Conservation (phyloP, 2,888 invertebrate species). For the Rhimphoctona megacephalus region DNA sequence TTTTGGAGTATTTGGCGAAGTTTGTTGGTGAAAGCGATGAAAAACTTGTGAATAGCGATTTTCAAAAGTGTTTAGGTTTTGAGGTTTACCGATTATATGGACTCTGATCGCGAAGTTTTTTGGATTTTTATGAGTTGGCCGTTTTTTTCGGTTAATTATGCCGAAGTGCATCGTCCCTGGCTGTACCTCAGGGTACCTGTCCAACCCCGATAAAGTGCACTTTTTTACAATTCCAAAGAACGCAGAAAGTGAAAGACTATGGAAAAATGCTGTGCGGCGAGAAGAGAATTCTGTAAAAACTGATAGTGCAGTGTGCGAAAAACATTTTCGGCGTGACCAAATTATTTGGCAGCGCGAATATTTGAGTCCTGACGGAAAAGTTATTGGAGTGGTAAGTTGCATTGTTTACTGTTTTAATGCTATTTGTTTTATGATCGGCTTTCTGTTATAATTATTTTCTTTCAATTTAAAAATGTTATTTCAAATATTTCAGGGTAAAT, state of each 20-base stretch:
- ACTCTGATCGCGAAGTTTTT: neutral
- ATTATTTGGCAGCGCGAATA: constrained; percentile 46
- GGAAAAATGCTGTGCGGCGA: no score
- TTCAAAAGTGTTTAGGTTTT: neutral
- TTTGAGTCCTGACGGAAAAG: constrained; percentile 20
- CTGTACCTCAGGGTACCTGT: constrained; percentile 51
- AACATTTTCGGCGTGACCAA: constrained; percentile 45
- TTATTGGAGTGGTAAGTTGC: constrained; percentile 47
- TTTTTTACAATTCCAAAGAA: constrained; percentile 53
- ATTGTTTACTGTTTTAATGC: neutral
- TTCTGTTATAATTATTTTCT: neutral
- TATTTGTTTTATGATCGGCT: no score
- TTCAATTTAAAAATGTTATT: neutral
- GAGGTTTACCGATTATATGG: no score
- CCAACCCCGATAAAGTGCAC: constrained; percentile 49
- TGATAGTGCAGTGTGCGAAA: constrained; percentile 35
- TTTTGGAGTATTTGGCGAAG: neutral
- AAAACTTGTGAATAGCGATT: neutral
- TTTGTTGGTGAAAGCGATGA: no score
- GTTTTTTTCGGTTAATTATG: constrained; percentile 19
- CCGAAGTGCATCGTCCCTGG: constrained; percentile 39
- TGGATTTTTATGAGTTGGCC: neutral
- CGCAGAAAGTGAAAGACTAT: neutral
- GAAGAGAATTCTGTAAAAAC: constrained; percentile 16
- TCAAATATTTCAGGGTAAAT: constrained; percentile 19